Evolutionary conservation across 2,888 invertebrate genomes (phyloP).

Genomic region (Pseudeuparius sepicola): DNA sequence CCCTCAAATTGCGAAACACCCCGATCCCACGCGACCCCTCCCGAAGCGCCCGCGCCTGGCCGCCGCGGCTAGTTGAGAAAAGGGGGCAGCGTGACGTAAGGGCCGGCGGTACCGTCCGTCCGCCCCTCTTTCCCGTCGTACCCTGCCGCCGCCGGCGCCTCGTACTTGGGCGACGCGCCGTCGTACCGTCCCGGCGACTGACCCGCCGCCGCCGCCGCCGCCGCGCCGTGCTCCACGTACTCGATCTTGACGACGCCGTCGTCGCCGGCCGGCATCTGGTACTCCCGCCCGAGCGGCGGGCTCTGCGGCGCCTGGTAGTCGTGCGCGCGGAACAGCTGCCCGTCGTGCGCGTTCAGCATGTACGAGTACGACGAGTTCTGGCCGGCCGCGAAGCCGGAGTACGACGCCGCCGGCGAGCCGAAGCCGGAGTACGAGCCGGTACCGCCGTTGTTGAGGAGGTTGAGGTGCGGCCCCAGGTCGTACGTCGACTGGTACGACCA

Average conservation of each 20-base stretch:
- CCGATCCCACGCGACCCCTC: too few species aligned
- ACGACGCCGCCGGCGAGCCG: constrained; percentile 48
- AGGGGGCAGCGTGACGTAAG: constrained; percentile 63
- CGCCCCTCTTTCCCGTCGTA: constrained; percentile 39
- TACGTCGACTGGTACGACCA: constrained; percentile 69
- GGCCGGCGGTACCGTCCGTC: constrained; percentile 39
- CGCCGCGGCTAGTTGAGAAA: constrained; percentile 62
- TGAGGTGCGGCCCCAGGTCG: constrained; percentile 65
- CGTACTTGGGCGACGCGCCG: constrained; percentile 51
- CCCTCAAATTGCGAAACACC: too few species aligned
- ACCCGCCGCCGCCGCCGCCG: constrained; percentile 27
- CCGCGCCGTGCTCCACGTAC: constrained; percentile 37
- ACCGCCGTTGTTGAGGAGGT: constrained; percentile 56
- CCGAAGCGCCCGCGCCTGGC: too few species aligned
- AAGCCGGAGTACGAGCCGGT: constrained; percentile 54
- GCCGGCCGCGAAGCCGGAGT: constrained; percentile 52
- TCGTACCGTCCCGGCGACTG: constrained; percentile 49
- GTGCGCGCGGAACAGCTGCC: constrained; percentile 57
- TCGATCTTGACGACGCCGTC: constrained; percentile 39
- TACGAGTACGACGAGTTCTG: constrained; percentile 50
- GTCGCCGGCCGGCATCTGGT: constrained; percentile 45
- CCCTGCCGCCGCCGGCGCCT: constrained; percentile 37
- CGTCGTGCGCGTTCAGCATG: constrained; percentile 61
- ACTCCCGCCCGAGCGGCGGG: constrained; percentile 54
- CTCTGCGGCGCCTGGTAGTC: constrained; percentile 52